phyloP scores from a whole-genome alignment of 2,113 vertebrate species.

The Lepisosteus osseus region DNA sequence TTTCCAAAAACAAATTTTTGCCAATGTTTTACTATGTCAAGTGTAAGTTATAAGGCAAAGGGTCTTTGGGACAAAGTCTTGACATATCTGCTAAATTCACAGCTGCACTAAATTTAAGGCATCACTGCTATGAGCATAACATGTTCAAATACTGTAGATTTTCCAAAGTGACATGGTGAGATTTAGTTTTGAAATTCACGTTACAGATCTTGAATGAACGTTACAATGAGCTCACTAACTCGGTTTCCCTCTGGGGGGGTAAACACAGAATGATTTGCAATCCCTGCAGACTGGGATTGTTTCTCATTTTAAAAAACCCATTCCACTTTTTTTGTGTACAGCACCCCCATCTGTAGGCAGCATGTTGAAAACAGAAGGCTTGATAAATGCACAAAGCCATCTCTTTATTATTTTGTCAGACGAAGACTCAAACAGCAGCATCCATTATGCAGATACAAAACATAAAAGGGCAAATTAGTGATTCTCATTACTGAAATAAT shows the following conservation, averaged over 20 bases:
- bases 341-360: neutral
- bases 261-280: conserved; percentile 24
- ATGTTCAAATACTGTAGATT: conserved; percentile 35
- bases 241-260: neutral
- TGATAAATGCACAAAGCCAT: conserved; percentile 9
- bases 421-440: conserved; percentile 46
- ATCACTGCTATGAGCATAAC: conserved; percentile 58
- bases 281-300: neutral
- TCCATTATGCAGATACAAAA: conserved; percentile 56
- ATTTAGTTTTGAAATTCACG: conserved; percentile 23
- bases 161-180: conserved; percentile 16
- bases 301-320: neutral
- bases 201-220: conserved; percentile 25
- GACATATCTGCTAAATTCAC: conserved; percentile 21
- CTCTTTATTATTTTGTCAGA: conserved; percentile 27
- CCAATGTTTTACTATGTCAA: conserved; percentile 53
- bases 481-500: conserved; percentile 41
- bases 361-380: neutral
- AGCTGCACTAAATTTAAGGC: conserved; percentile 56
- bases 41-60: conserved; percentile 63
- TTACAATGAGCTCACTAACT: conserved; percentile 25
- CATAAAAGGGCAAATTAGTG: conserved; percentile 57
- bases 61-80: neutral
- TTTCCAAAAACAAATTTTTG: neutral
- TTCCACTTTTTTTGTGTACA: neutral